Evolutionary conservation across 1,140 invertebrate species (phyloP).

Genomic region (Asobara japonica): DNA sequence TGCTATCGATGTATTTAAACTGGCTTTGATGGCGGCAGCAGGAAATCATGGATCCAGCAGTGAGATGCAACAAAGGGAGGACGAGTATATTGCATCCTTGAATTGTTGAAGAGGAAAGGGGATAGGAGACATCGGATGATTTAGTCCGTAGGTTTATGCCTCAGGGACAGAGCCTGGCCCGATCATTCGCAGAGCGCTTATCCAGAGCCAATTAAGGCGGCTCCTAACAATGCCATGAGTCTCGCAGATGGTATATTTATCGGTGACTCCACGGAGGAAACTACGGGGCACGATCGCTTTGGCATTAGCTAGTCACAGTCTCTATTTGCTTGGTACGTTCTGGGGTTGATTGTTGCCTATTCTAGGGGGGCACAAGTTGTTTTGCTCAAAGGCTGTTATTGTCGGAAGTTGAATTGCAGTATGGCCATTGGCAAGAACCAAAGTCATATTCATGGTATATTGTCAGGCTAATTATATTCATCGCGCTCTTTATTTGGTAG

Average conservation of each 20-base stretch:
- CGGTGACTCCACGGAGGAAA: background rate
- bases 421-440: background rate
- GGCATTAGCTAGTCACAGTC: background rate
- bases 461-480: no score
- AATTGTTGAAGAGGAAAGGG: conserved; percentile 24
- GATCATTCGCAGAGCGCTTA: conserved; percentile 30
- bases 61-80: background rate
- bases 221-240: background rate
- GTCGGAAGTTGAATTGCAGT: background rate
- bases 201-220: conserved; percentile 21
- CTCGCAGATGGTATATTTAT: background rate
- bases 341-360: background rate
- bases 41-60: background rate
- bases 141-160: conserved; percentile 23
- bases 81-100: conserved; percentile 15
- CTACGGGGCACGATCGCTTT: background rate
- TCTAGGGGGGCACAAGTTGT: background rate
- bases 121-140: conserved; percentile 20
- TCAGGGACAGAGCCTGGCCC: conserved; percentile 21
- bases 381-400: background rate
- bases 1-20: conserved; percentile 32
- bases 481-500: no score
- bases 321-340: background rate
- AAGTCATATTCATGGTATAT: no score
- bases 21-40: background rate